Conservation (phyloP, 1,140 invertebrate species). For the Orius laevigatus region DNA sequence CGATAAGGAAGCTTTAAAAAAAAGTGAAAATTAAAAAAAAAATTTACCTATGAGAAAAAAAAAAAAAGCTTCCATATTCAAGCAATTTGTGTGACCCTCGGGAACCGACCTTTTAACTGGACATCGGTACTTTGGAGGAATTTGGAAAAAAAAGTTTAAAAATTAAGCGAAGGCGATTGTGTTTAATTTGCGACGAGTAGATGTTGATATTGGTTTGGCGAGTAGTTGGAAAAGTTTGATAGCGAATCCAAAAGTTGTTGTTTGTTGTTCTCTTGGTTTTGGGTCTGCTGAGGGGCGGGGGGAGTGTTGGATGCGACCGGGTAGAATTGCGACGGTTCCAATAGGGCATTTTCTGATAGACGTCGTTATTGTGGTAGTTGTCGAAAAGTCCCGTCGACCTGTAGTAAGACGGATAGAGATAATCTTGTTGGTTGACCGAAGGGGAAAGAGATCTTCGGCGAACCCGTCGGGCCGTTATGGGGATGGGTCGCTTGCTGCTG, state of each 20-base stretch:
- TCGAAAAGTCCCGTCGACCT: conserved; percentile 7
- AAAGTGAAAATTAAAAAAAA: too few relatives aligned
- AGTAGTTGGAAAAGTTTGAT: conserved; percentile 23
- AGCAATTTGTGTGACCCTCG: too few relatives aligned
- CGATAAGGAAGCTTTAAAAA: too few relatives aligned
- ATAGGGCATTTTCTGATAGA: conserved; percentile 36
- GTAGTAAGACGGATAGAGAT: conserved; percentile 14
- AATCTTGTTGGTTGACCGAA: conserved; percentile 33
- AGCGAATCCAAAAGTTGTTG: conserved; percentile 36
- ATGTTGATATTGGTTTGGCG: conserved; percentile 53
- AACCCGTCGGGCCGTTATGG: conserved; percentile 27
- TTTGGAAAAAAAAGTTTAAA: too few relatives aligned
- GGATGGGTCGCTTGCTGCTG: conserved; percentile 61
- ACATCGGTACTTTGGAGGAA: too few relatives aligned
- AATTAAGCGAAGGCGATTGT: too few relatives aligned
- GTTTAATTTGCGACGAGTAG: conserved; percentile 58
- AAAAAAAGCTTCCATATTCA: too few relatives aligned
- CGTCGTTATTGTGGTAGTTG: conserved; percentile 27
- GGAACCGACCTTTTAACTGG: too few relatives aligned
- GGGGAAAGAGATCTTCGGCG: conserved; percentile 35
- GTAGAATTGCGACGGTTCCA: conserved; percentile 26
- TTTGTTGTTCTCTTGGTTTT: conserved; percentile 15
- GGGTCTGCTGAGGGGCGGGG: conserved; percentile 7
- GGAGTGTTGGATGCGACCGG: conserved; percentile 25
- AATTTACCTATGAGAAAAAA: too few relatives aligned